Evolutionary conservation across 2,888 invertebrate genomes (phyloP), one percentile per base, ranked within the genome.

Genomic region (Drosophila lutescens): DNA sequence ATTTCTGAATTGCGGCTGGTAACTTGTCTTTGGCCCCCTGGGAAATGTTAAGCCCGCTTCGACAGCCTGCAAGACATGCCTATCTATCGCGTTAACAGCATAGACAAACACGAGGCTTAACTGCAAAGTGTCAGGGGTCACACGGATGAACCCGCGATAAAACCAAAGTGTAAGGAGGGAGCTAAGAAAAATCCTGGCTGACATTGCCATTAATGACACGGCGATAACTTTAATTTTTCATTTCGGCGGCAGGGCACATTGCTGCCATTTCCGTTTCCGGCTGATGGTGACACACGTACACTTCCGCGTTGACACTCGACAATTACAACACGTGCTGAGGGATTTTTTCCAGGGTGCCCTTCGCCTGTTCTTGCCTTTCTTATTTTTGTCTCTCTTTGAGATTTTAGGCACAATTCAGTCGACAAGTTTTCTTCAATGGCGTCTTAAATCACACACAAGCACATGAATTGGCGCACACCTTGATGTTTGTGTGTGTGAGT

Each of bases 261-360:
- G 76, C 41, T 53, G 65, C 59, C 79, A 77, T 79, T 85, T 81
- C 86, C 82, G 76, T 43, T 68, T 81, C 88, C 79, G 77, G 59
- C 74, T 74, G 79, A 55, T 47, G 67, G 57, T 67, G 68, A 66
- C 66, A 66, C 66, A 67, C 70, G 70, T 70, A 67, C 66, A 49
- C 70, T 47, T 57, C 54, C 66, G 68, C 68, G 68, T 57, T 65
- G 78, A 57, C 69, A 83, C 68, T 82, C 75, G 86, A 79, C 86
- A 85, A 88, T 82, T 82, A 79, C 79, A 82, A 82, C 82, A 82
- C 88, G 88, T 82, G 77, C 88, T 77, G 62, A 61, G 77, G 74
- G 67, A 68, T 61, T 50, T 51, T 63, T 53, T 41, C 30, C 60
- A 44, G 54, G 12, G 2, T 43, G 17, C 17, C 34, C 26, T 30